Evolutionary conservation across 2,113 vertebrate species (phyloP), one percentile per base, ranked within the genome.

Genomic region (Thamnophis sirtalis): DNA sequence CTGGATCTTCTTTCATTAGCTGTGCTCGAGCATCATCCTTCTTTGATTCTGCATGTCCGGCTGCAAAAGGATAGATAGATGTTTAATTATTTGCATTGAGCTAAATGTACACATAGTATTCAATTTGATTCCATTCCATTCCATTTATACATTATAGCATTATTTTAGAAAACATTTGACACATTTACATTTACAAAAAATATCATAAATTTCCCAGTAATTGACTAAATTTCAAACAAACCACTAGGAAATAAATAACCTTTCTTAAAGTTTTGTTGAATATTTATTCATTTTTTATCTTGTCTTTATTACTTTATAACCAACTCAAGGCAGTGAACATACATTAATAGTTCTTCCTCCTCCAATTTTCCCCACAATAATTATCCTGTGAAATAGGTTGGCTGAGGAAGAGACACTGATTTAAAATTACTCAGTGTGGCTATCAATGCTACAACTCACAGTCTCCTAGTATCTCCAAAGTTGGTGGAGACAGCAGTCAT

Each of bases 1-100:
- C 99, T 43, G 99, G 99, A 94, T 99, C 99, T 95, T 99, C 99
- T 97, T 99, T 99, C 99, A 99, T 99, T 95, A 99, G 97, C 86
- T 99, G 98, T 95, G 99, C 99, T 95, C 99, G 98, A 93, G 99
- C 99, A 95, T 99, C 99, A 97, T 99, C 99, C 96, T 99, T 98
- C 95, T 99, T 98, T 93, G 98, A 97, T 94, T 99, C 99, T 92
- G 98, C 98, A 97, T 99, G 98, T 96, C 98, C 98, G 97, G 98
- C 98, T 99, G 89, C 6, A 53, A 93, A 11, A 94, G 90, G 93
- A 88, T 43, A 88, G 15, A 48, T 21, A 56, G 33, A 91, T 28
- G 26, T 24, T 54, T 73, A 17, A 91, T 21, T 84, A 84, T 88
- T 80, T 80, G 17, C 7, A 43, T 21, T 80, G 73, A 21, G 3